These are phyloP conservation scores for Erethizon dorsatum DNA, from an alignment of 2,797 vertebrate genomes.

Conservation along the genomic window DNA sequence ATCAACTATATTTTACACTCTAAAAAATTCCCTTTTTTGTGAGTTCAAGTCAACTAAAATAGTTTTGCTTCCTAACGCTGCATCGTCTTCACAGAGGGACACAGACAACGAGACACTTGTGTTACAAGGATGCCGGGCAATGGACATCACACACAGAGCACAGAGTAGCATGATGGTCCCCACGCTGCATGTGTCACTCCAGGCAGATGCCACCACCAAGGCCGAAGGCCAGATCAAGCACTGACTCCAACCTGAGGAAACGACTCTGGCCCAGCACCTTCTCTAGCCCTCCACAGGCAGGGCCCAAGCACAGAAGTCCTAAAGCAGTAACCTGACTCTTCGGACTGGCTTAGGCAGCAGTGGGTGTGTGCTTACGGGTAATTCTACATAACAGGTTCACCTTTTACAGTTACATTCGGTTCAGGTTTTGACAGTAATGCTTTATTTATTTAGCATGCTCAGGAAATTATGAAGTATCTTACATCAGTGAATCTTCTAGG, in stretches of 20 bases:
- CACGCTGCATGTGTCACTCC: background rate
- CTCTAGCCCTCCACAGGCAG: background rate
- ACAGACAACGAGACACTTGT: conserved; percentile 53
- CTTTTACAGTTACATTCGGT: background rate
- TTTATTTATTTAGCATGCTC: conserved; percentile 46
- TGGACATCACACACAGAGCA: conserved; percentile 56
- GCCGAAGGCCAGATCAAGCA: background rate
- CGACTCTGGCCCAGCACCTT: background rate
- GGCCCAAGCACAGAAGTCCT: rapidly evolving
- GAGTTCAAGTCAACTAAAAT: background rate
- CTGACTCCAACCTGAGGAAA: background rate
- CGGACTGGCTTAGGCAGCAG: background rate
- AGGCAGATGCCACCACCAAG: background rate
- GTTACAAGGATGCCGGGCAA: conserved; percentile 49
- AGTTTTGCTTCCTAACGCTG: background rate
- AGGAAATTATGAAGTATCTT: conserved; percentile 35
- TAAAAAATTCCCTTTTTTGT: background rate
- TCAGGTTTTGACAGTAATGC: conserved; percentile 25
- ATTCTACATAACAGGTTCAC: background rate
- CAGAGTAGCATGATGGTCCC: conserved; percentile 20
- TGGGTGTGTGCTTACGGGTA: background rate
- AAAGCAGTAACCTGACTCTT: background rate
- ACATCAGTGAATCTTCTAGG: conserved; percentile 17
- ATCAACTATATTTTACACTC: background rate
- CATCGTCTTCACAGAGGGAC: conserved; percentile 7